phyloP scores from a whole-genome alignment of 2,888 invertebrate genomes.

The Pherbina coryleti region DNA sequence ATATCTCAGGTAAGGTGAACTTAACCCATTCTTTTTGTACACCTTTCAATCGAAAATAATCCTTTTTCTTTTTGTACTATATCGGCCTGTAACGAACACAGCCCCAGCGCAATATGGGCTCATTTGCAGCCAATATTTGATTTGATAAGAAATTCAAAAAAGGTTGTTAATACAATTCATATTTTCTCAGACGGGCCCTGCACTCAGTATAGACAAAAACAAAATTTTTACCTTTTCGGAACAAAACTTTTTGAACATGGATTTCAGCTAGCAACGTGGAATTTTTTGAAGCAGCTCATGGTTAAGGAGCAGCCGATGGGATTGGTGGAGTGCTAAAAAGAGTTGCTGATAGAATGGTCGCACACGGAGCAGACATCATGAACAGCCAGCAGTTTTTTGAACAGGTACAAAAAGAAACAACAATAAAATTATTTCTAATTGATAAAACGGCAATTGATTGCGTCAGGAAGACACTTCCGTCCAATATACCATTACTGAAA shows the following conservation, averaged over 20 bases:
- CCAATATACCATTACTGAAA: slow-evolving; percentile 38
- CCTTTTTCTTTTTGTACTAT: slow-evolving; percentile 36
- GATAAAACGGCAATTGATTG: slow-evolving; percentile 37
- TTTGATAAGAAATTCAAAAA: slow-evolving; percentile 34
- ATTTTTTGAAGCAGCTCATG: slow-evolving; percentile 34
- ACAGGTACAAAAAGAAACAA: slow-evolving; percentile 36
- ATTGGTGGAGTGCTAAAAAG: slow-evolving; percentile 2
- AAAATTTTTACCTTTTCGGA: slow-evolving; percentile 30
- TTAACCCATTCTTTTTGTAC: slow-evolving; percentile 37
- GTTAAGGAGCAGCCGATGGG: slow-evolving; percentile 33
- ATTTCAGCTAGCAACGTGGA: slow-evolving; percentile 36
- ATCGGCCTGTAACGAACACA: slow-evolving; percentile 38
- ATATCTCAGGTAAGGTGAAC: slow-evolving; percentile 36
- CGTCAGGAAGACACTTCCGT: slow-evolving; percentile 38
- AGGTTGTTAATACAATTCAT: slow-evolving; percentile 32
- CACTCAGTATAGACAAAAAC: slow-evolving; percentile 36
- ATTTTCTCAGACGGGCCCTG: slow-evolving; percentile 35
- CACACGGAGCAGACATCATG: slow-evolving; percentile 33
- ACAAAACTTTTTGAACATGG: slow-evolving; percentile 34
- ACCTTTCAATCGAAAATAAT: slow-evolving; percentile 36
- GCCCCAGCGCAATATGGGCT: slow-evolving; percentile 36
- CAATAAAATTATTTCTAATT: slow-evolving; percentile 38
- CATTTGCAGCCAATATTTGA: slow-evolving; percentile 39
- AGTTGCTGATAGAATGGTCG: slow-evolving; percentile 38
- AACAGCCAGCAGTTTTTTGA: slow-evolving; percentile 37